These are phyloP conservation scores for Sinonovacula constricta DNA, from an alignment of 1,140 invertebrate genomes.

Conservation along the genomic window DNA sequence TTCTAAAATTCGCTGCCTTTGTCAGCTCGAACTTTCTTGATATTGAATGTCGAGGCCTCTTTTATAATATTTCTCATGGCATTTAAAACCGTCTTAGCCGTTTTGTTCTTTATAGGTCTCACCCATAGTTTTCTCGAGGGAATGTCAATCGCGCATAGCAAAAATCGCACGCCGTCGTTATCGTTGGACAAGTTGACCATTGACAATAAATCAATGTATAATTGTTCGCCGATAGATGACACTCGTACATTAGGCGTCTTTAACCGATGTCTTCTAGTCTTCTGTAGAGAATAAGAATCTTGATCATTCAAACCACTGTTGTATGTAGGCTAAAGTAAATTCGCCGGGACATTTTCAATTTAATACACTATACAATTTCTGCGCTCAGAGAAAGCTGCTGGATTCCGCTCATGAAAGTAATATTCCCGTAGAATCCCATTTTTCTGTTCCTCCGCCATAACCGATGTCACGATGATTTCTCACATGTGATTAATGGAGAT, in stretches of 20 bases:
- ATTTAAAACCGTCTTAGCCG: constrained; percentile 40
- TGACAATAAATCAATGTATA: constrained; percentile 46
- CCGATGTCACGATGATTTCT: too few species aligned
- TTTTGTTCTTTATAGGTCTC: constrained; percentile 10
- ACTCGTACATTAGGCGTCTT: constrained; percentile 33
- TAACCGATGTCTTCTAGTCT: too few species aligned
- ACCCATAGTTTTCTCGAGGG: not conserved
- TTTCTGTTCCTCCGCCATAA: too few species aligned
- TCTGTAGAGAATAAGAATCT: too few species aligned
- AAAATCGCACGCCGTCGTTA: constrained; percentile 32
- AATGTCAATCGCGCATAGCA: constrained; percentile 22
- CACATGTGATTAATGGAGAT: too few species aligned
- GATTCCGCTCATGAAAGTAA: constrained; percentile 2
- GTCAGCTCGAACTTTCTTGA: not conserved
- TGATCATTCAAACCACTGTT: constrained; percentile 35
- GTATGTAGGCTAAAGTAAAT: constrained; percentile 12
- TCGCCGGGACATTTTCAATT: constrained; percentile 13
- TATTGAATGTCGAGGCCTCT: not conserved
- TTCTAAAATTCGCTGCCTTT: not conserved
- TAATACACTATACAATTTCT: constrained; percentile 10
- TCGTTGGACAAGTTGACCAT: constrained; percentile 39
- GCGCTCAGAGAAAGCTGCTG: not conserved
- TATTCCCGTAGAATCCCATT: not conserved
- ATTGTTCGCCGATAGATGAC: constrained; percentile 25
- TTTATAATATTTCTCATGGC: constrained; percentile 16